These are phyloP conservation scores for Ceramica pisi DNA, from an alignment of 2,888 invertebrate genomes.

Conservation along the genomic window DNA sequence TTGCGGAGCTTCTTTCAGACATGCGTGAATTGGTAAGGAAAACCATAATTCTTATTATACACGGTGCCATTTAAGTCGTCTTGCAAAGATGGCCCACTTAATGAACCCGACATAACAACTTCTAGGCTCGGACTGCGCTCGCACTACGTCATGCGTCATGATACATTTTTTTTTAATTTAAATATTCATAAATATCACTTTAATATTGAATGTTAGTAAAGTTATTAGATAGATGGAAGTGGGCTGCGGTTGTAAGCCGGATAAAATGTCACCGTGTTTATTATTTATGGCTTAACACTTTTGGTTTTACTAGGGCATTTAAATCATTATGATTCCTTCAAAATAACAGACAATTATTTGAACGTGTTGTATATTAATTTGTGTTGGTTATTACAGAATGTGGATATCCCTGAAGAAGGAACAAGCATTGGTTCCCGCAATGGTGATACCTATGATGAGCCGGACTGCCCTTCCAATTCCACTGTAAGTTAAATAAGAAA, in stretches of 20 bases:
- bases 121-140: too few relatives aligned
- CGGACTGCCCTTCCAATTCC: slow-evolving; percentile 27
- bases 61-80: too few relatives aligned
- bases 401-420: background rate
- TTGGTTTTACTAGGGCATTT: background rate
- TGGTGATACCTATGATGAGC: slow-evolving; percentile 8
- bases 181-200: too few relatives aligned
- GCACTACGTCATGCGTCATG: too few relatives aligned
- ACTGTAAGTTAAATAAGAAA: slow-evolving; percentile 27
- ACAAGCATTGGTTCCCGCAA: background rate
- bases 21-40: slow-evolving; percentile 32
- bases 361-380: background rate
- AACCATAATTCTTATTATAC: background rate
- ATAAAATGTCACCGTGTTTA: too few relatives aligned
- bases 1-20: slow-evolving; percentile 14
- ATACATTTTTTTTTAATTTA: too few relatives aligned
- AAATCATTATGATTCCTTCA: background rate
- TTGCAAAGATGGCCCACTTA: too few relatives aligned
- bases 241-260: too few relatives aligned
- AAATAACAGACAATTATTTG: background rate
- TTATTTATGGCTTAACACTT: background rate
- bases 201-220: too few relatives aligned
- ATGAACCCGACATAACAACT: too few relatives aligned
- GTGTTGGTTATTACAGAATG: slow-evolving; percentile 20
- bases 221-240: too few relatives aligned